A percentile compares a stretch with the other conserved stretches of the same genome.
These are phyloP conservation scores for Mimumesa dahlbomi DNA, from an alignment of 2,888 invertebrate species.

Conservation along the genomic window DNA sequence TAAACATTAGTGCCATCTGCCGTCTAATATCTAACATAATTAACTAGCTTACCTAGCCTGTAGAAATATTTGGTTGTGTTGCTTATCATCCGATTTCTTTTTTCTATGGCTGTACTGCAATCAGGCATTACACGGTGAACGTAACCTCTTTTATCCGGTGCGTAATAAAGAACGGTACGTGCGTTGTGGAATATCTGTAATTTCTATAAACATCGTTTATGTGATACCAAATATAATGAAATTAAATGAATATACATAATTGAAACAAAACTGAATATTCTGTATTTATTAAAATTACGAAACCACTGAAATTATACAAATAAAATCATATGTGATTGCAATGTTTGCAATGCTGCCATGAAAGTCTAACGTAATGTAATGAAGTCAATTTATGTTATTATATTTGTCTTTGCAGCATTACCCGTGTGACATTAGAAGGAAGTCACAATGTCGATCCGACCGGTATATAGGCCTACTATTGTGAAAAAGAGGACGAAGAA, in stretches of 20 bases:
- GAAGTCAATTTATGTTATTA: constrained; percentile 3
- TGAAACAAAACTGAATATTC: background rate
- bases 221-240: constrained; percentile 5
- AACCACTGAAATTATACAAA: background rate
- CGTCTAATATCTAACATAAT: too few species aligned
- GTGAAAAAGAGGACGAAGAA: constrained; percentile 99
- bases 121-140: background rate
- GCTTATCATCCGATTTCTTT: too few species aligned
- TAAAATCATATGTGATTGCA: constrained; percentile 5
- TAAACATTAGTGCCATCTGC: too few species aligned
- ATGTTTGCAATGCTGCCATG: constrained; percentile 5
- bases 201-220: constrained; percentile 52
- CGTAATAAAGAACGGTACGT: constrained; percentile 58
- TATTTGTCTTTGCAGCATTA: constrained; percentile 16
- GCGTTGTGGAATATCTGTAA: constrained; percentile 52
- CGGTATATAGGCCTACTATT: constrained; percentile 93
- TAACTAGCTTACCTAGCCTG: too few species aligned
- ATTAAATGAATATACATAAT: constrained; percentile 20
- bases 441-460: constrained; percentile 92
- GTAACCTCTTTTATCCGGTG: constrained; percentile 42
- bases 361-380: background rate
- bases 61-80: too few species aligned
- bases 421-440: constrained; percentile 14
- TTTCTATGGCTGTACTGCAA: too few species aligned
- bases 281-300: constrained; percentile 45